Evolutionary conservation across 1,140 invertebrate genomes (phyloP).

Genomic region (Bombus cullumanus): DNA sequence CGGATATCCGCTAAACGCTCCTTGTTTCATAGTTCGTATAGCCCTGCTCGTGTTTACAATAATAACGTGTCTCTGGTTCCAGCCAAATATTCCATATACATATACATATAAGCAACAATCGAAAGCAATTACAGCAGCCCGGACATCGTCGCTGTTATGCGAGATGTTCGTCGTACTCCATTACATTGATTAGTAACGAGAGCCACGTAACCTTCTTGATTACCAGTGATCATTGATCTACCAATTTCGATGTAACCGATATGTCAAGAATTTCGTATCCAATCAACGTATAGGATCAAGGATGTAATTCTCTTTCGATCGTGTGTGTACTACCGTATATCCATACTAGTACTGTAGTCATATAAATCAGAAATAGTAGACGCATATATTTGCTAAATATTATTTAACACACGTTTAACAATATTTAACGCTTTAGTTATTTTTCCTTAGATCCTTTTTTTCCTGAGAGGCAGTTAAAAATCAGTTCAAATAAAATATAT

Average conservation of each 20-base stretch:
- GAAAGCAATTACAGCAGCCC: conserved; percentile 45
- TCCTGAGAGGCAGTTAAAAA: neutral
- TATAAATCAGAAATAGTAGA: neutral
- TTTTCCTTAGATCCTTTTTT: neutral
- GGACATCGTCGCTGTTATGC: conserved; percentile 51
- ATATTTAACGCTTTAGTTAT: neutral
- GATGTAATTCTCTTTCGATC: neutral
- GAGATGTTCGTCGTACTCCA: conserved; percentile 48
- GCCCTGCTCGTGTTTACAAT: conserved; percentile 41
- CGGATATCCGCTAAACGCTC: conserved; percentile 4
- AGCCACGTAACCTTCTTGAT: conserved; percentile 31
- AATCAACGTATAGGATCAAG: conserved; percentile 4
- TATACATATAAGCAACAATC: conserved; percentile 48
- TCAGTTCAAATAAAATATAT: neutral
- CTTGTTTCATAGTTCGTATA: neutral
- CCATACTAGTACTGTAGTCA: neutral
- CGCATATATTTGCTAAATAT: no score
- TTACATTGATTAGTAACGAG: conserved; percentile 63
- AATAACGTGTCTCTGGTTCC: conserved; percentile 22
- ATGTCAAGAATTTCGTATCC: conserved; percentile 18
- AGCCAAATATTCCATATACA: conserved; percentile 18
- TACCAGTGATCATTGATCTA: conserved; percentile 36
- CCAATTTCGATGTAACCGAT: conserved; percentile 36
- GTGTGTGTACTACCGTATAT: no score
- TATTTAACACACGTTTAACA: no score